Conservation (phyloP, 2,888 invertebrate species). For the Cerceris rybyensis region DNA sequence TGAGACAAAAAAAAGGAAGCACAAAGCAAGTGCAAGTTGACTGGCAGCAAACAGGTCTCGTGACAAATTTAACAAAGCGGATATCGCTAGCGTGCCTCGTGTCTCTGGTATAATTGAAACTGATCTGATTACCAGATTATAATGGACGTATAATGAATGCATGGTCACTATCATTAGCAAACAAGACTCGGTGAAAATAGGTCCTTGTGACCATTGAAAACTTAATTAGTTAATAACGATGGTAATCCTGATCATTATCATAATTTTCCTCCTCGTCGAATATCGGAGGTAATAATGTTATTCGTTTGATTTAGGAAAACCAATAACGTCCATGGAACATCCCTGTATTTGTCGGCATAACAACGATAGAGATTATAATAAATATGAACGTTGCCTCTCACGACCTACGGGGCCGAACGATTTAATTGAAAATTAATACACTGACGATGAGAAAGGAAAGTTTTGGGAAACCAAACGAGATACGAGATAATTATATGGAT, state of each 20-base stretch:
- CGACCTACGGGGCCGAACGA: no score
- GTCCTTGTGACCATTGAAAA: constrained; percentile 19
- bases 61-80: constrained; percentile 6
- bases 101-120: constrained; percentile 35
- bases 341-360: no score
- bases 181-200: constrained; percentile 23
- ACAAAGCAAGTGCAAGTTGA: neutral
- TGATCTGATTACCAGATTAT: constrained; percentile 45
- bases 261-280: constrained; percentile 1
- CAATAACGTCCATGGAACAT: neutral
- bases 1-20: neutral
- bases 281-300: neutral
- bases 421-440: no score
- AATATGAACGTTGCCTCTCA: no score
- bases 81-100: constrained; percentile 10
- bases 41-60: neutral
- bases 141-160: constrained; percentile 44
- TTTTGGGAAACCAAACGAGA: no score
- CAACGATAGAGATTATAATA: no score
- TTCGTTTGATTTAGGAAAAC: constrained; percentile 2
- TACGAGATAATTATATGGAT: no score
- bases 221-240: constrained; percentile 39
- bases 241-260: constrained; percentile 17
- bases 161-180: constrained; percentile 29
- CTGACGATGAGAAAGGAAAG: no score